Evolutionary conservation across 2,797 vertebrate genomes (phyloP), one percentile per base, ranked within the genome.

Genomic region (Cirrhinus mrigala): DNA sequence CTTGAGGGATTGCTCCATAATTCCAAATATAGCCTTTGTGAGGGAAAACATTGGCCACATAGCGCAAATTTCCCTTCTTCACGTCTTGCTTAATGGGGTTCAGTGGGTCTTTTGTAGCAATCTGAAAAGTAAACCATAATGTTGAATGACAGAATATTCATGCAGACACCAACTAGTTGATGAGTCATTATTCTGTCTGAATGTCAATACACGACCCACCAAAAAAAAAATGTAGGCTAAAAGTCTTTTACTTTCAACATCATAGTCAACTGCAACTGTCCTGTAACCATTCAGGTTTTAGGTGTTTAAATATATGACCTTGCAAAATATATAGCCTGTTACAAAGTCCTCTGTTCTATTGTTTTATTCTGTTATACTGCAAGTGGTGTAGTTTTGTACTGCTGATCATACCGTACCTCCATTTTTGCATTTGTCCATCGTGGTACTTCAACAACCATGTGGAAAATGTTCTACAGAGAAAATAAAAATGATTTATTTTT

Each of bases 11-110:
- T 69, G 98, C 98, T 66, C 98, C 98, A 0, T 99, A 99, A 94
- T 99, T 99, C 98, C 98, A 99, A 89, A 99, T 99, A 88, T 99
- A 99, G 48, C 98, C 98, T 92, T 97, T 99, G 74, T 99, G 97
- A n/a, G 98, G 98, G 90, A 99, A 99, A 87, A 99, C 94, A 22
- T 99, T 99, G 0, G 98, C 97, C 22, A 99, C 98, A 0, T 94
- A 99, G 37, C 98, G 97, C 83, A 99, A 90, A 40, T 98, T 97
- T 40, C 96, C 97, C 89, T 99, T 99, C 93, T 99, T 99, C 88
- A 99, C 95, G 0, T 99, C 98, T 92, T 99, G 98, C 89, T 99
- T 99, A 80, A 99, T 97, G 56, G 98, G 98, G 93, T 99, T 99
- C 88, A 99, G 92, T 50, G 96, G 93, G 85, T 99, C 98, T 94